Evolutionary conservation across 2,888 invertebrate genomes (phyloP).

Genomic region (Tridacna gigas): DNA sequence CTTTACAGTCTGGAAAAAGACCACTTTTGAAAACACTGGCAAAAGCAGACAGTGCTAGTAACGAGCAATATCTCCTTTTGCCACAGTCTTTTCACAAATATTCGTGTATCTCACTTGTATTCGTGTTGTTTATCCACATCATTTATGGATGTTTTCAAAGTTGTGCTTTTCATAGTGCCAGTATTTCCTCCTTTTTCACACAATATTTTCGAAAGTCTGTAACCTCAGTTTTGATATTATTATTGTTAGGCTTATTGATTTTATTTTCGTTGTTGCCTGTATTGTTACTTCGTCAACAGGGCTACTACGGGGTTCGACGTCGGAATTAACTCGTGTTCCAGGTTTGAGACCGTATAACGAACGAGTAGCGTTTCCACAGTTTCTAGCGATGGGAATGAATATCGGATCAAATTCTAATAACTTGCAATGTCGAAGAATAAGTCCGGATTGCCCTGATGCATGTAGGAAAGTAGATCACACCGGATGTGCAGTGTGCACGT

Average conservation of each 20-base stretch:
- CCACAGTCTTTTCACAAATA: background rate
- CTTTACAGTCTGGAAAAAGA: background rate
- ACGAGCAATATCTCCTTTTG: background rate
- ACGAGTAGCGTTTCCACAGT: constrained; percentile 17
- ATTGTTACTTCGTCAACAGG: background rate
- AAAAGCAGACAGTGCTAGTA: background rate
- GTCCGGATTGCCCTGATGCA: constrained; percentile 3
- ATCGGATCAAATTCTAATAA: background rate
- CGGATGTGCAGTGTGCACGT: constrained; percentile 7
- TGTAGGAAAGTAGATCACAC: constrained; percentile 17
- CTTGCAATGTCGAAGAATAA: background rate
- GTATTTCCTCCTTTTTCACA: too few species aligned
- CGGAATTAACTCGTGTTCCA: constrained; percentile 18
- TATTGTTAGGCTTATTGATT: too few species aligned
- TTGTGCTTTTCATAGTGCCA: too few species aligned
- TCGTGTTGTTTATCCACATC: background rate
- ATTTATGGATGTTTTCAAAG: background rate
- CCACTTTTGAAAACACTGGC: background rate
- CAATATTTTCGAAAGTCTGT: too few species aligned
- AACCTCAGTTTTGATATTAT: too few species aligned
- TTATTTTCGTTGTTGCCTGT: too few species aligned
- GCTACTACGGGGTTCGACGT: constrained; percentile 4
- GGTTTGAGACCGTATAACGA: constrained; percentile 6
- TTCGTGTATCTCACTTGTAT: background rate
- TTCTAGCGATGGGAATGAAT: constrained; percentile 1